phyloP scores from a whole-genome alignment of 2,888 invertebrate species.

The Callimorpha dominula region DNA sequence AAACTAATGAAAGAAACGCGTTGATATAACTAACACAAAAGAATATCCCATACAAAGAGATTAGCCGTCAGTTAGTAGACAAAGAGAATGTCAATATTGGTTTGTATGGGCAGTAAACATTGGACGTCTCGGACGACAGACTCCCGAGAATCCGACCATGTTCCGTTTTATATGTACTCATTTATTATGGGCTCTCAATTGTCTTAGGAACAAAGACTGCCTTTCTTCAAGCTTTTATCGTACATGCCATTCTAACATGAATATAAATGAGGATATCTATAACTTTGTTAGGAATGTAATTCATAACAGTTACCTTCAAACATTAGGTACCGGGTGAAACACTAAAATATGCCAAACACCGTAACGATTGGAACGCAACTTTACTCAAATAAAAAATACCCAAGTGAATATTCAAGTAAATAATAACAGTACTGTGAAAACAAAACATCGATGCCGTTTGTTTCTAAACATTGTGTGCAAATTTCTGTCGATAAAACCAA shows the following conservation, averaged over 20 bases:
- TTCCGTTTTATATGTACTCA: slow-evolving; percentile 61
- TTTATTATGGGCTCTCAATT: slow-evolving; percentile 63
- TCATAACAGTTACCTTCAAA: not conserved
- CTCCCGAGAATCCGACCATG: slow-evolving; percentile 74
- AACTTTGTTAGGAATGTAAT: not conserved
- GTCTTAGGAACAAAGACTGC: slow-evolving; percentile 70
- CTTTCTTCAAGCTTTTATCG: slow-evolving; percentile 46
- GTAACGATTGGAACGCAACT: slow-evolving; percentile 14
- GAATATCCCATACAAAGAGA: slow-evolving; percentile 75
- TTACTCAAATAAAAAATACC: slow-evolving; percentile 50
- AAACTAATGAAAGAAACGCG: slow-evolving; percentile 50
- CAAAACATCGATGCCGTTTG: slow-evolving; percentile 71
- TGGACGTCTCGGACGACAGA: slow-evolving; percentile 64
- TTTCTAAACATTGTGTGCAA: slow-evolving; percentile 82
- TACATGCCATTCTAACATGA: slow-evolving; percentile 17
- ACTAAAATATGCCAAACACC: slow-evolving; percentile 21
- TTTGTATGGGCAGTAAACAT: slow-evolving; percentile 77
- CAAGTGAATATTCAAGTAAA: slow-evolving; percentile 57
- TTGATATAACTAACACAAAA: slow-evolving; percentile 66
- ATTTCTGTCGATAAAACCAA: slow-evolving; percentile 75
- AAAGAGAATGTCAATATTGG: slow-evolving; percentile 83
- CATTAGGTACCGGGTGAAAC: slow-evolving; percentile 1
- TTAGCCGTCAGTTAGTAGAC: slow-evolving; percentile 78
- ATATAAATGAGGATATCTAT: slow-evolving; percentile 7
- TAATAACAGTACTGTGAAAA: slow-evolving; percentile 68